Evolutionary conservation across 2,113 vertebrate species (phyloP).

Genomic region (Rhynchopsitta pachyrhyncha): DNA sequence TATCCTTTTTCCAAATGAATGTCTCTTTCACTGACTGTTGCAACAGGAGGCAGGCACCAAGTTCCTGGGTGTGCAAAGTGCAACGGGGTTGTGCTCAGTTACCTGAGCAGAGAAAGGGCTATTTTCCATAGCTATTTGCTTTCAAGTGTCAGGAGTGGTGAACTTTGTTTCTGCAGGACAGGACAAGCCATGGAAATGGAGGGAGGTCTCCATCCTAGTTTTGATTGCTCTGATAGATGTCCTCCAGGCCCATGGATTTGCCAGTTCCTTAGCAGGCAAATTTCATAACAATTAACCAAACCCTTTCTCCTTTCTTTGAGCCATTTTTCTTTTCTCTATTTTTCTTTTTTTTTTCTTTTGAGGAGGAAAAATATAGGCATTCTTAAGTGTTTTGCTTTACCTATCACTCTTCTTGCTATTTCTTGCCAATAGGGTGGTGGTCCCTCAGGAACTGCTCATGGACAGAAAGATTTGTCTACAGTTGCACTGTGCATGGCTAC

Average conservation of each 20-base stretch:
- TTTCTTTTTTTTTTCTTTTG: background rate
- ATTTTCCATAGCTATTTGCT: background rate
- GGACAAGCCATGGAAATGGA: background rate
- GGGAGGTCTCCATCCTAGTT: background rate
- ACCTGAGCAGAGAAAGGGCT: background rate
- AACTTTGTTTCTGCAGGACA: background rate
- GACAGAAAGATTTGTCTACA: background rate
- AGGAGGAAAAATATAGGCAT: background rate
- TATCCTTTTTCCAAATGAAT: conserved; percentile 13
- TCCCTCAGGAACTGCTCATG: background rate
- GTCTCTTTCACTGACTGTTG: background rate
- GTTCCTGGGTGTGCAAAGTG: background rate
- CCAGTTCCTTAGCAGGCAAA: background rate
- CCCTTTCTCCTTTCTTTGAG: background rate
- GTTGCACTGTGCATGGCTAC: background rate
- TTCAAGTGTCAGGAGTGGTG: background rate
- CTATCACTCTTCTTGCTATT: background rate
- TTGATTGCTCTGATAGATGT: background rate
- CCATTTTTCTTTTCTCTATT: background rate
- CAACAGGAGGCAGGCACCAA: background rate
- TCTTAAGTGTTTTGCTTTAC: background rate
- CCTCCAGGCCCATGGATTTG: background rate
- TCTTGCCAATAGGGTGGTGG: background rate
- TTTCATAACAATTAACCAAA: background rate
- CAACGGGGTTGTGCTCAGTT: background rate